A percentile compares a stretch with the other conserved stretches of the same genome.
These are phyloP conservation scores for Chymomyza fuscimana DNA, from an alignment of 2,888 invertebrate genomes.

Conservation along the genomic window DNA sequence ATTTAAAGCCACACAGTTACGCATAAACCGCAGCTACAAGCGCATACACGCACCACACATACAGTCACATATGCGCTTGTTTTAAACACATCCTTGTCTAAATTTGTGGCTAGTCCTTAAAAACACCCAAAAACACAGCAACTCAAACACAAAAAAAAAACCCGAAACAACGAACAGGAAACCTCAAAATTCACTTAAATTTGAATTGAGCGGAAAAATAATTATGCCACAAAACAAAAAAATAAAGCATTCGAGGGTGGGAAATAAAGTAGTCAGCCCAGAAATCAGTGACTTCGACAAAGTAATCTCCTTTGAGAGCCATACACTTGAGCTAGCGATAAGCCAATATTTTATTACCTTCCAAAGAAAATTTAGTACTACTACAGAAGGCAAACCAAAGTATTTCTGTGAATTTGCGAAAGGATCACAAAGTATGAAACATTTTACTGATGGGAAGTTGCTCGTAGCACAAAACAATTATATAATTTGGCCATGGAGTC, in stretches of 20 bases:
- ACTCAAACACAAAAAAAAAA: neutral
- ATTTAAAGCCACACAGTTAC: conserved; percentile 53
- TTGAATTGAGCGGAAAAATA: conserved; percentile 36
- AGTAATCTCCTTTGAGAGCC: too few species aligned
- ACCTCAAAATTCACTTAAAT: conserved; percentile 34
- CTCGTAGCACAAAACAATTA: too few species aligned
- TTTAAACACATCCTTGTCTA: neutral
- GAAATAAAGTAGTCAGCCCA: too few species aligned
- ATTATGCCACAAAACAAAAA: conserved; percentile 11
- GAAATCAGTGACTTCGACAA: too few species aligned
- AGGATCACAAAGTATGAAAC: too few species aligned
- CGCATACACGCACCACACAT: conserved; percentile 6
- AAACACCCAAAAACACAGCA: conserved; percentile 13
- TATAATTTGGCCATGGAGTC: too few species aligned
- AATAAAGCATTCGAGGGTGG: neutral
- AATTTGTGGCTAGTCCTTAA: neutral
- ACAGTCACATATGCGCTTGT: neutral
- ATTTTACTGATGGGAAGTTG: too few species aligned
- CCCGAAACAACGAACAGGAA: neutral
- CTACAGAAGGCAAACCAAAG: too few species aligned
- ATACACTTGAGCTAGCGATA: too few species aligned
- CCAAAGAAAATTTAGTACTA: too few species aligned
- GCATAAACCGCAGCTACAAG: conserved; percentile 10
- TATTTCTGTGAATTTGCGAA: too few species aligned
- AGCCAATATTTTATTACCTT: too few species aligned